Evolutionary conservation across 2,113 vertebrate genomes (phyloP), one percentile per base, ranked within the genome.

Genomic region (Ursus arctos): DNA sequence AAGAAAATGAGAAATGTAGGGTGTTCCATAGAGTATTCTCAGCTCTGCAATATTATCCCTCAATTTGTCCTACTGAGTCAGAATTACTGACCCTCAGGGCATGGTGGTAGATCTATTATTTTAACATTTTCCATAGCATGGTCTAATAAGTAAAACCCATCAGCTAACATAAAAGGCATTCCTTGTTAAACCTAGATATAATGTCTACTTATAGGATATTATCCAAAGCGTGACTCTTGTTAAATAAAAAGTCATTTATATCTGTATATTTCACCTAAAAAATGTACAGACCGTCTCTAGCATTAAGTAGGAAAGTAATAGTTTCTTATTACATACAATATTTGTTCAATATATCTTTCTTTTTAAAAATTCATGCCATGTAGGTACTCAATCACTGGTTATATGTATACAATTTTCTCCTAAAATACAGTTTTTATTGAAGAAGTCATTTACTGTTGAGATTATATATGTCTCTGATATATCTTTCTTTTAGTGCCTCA

Each of bases 41-140:
- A 57, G 18, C 22, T 94, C 28, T 31, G 18, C 4, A 55, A 90
- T 28, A 43, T 51, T 63, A 55, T 71, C 24, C 14, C 16, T 88
- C 47, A 84, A 7, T 63, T 86, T 97, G 6, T 79, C 57, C 43
- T 65, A 61, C 15, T 84, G 47, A 83, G 18, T 96, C 51, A 77
- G n/a, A 95, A 96, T 79, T 91, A 77, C 19, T 90, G 36, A 72
- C 26, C n/a, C 19, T 72, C n/a, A 91, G 36, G 26, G 53, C 3
- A 49, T 18, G 10, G 40, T 3, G 8, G 36, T 18, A 71, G 69
- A 55, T 53, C 1, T 85, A 49, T 80, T 77, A 92, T 88, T 92
- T 72, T 90, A 86, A 82, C 36, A 40, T 67, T 95, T 93, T 72
- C 10, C 6, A 88, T 93, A 96, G 28, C 26, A 81, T 79, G 63